These are phyloP conservation scores for Gallirallus australis DNA, from an alignment of 2,797 vertebrate species.

Conservation along the genomic window DNA sequence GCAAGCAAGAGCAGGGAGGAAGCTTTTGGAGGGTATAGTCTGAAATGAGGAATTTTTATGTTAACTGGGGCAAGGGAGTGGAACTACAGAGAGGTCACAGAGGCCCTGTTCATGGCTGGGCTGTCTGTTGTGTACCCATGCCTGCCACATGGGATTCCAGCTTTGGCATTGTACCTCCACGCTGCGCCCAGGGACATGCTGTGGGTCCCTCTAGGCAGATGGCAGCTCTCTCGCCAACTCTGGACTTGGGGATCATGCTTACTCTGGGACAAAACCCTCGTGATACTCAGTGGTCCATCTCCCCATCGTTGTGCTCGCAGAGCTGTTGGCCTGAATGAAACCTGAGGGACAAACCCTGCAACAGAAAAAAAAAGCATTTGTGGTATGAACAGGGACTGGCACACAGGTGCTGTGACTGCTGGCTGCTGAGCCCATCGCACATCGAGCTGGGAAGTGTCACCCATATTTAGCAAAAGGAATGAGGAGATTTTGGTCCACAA, in stretches of 20 bases:
- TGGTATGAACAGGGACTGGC: neutral
- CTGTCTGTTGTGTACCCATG: neutral
- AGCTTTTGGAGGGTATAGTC: neutral
- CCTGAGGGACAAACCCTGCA: neutral
- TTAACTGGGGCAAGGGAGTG: neutral
- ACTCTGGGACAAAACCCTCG: neutral
- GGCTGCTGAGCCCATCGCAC: fast-evolving
- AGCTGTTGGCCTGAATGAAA: neutral
- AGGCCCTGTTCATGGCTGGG: neutral
- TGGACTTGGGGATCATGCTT: neutral
- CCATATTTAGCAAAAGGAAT: neutral
- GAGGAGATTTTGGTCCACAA: neutral
- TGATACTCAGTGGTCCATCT: neutral
- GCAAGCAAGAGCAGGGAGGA: neutral
- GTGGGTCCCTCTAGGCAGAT: neutral
- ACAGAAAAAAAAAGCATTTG: neutral
- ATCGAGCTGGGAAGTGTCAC: neutral
- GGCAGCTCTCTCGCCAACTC: neutral
- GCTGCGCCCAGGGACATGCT: neutral
- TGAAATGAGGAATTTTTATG: neutral
- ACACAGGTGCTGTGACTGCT: neutral
- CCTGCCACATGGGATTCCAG: neutral
- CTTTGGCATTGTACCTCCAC: neutral
- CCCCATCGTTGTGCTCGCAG: too few species aligned
- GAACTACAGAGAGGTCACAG: neutral